Conservation (phyloP, 2,797 vertebrate species). For the Pithecia hirsuta region DNA sequence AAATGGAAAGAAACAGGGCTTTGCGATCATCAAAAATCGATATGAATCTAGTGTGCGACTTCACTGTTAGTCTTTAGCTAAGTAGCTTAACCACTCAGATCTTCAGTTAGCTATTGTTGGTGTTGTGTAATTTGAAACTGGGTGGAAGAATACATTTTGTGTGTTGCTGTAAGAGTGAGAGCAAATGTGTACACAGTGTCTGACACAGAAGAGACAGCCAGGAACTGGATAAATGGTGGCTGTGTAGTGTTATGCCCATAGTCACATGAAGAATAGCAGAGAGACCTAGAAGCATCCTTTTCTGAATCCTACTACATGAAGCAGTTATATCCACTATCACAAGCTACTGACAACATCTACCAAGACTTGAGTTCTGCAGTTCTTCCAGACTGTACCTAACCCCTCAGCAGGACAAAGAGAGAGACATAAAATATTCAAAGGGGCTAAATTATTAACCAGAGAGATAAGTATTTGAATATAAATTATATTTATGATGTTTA, state of each 20-base stretch:
- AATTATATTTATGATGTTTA: not conserved
- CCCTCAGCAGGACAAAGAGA: not conserved
- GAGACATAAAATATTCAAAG: not conserved
- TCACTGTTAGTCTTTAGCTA: not conserved
- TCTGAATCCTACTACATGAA: not conserved
- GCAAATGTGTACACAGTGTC: rapidly evolving
- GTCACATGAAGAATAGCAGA: not conserved
- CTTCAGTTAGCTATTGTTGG: not conserved
- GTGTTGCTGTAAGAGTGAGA: not conserved
- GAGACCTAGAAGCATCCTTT: not conserved
- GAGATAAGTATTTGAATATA: not conserved
- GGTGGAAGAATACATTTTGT: not conserved
- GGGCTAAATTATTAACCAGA: not conserved
- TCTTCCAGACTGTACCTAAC: not conserved
- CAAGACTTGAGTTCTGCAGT: not conserved
- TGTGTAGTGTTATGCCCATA: rapidly evolving
- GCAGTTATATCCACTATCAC: rapidly evolving
- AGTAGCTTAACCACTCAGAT: not conserved
- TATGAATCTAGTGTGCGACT: not conserved
- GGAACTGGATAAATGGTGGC: too few relatives aligned
- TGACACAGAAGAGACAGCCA: not conserved
- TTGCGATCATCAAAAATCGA: not conserved
- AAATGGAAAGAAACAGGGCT: not conserved
- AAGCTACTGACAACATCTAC: not conserved
- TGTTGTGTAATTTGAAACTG: not conserved